These are phyloP conservation scores for Dasysyrphus albostriatus DNA, from an alignment of 2,888 invertebrate species.

Conservation along the genomic window DNA sequence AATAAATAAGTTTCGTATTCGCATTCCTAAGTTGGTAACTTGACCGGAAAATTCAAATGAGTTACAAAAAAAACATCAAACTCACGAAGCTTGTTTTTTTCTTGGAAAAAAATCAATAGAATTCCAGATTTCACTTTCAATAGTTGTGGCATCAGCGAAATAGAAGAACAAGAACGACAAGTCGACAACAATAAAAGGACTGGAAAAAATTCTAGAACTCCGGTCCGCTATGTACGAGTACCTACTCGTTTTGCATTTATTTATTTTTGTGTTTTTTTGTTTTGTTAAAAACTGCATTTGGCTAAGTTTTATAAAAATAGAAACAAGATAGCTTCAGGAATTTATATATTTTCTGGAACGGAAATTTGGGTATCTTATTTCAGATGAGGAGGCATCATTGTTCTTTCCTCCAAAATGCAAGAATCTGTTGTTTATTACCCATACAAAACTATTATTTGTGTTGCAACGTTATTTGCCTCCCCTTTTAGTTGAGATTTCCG, in stretches of 20 bases:
- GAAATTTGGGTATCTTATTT: conserved; percentile 4
- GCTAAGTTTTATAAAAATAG: conserved; percentile 32
- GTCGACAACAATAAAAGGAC: conserved; percentile 17
- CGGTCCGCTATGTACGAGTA: too few species aligned
- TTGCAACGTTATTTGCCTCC: not conserved
- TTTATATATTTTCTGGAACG: not conserved
- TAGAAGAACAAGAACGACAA: conserved; percentile 1
- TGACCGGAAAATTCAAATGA: not conserved
- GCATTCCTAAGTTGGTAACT: not conserved
- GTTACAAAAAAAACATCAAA: not conserved
- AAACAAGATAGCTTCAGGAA: not conserved
- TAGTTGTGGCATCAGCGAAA: conserved; percentile 7
- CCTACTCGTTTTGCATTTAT: conserved; percentile 17
- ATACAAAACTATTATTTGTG: conserved; percentile 7
- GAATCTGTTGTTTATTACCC: not conserved
- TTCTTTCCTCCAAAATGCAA: not conserved
- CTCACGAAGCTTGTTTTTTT: not conserved
- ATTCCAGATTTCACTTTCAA: conserved; percentile 69
- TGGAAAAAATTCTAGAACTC: conserved; percentile 20
- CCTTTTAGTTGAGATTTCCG: not conserved
- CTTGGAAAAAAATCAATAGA: conserved; percentile 56
- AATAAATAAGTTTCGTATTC: too few species aligned
- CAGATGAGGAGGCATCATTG: not conserved
- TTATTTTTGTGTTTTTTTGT: conserved; percentile 4
- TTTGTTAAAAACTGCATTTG: conserved; percentile 1